These are phyloP conservation scores for Palythoa grandis DNA, from an alignment of 92 coral and sea anemone genomes.

Conservation along the genomic window DNA sequence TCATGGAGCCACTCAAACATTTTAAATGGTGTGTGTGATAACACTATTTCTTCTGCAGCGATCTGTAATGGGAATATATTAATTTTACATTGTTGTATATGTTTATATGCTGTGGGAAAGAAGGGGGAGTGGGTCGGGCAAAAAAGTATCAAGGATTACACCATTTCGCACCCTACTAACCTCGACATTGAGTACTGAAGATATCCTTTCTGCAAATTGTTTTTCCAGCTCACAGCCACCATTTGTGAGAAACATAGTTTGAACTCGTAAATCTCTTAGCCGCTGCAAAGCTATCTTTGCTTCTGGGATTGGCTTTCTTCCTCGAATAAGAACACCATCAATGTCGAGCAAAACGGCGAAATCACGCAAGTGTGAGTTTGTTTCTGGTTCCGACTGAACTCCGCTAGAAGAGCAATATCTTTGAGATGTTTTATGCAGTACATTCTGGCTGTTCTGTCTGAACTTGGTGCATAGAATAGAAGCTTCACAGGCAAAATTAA, in stretches of 20 bases:
- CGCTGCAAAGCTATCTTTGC: constrained; percentile 66
- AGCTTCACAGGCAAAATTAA: not conserved
- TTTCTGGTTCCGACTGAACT: not conserved
- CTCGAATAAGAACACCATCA: constrained; percentile 81
- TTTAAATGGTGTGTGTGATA: constrained; percentile 77
- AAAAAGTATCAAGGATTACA: not conserved
- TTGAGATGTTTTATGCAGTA: not conserved
- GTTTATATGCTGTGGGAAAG: no score
- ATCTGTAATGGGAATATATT: constrained; percentile 41
- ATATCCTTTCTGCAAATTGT: constrained; percentile 62
- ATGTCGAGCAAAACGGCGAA: constrained; percentile 75
- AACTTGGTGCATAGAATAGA: not conserved
- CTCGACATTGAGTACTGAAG: constrained; percentile 63
- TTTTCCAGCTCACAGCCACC: constrained; percentile 72
- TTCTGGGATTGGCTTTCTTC: constrained; percentile 70
- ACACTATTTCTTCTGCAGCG: constrained; percentile 68
- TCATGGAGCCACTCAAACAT: constrained; percentile 63
- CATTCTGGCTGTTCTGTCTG: not conserved
- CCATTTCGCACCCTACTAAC: constrained; percentile 16
- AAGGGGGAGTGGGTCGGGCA: not conserved
- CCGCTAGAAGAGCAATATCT: not conserved
- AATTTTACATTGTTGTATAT: no score
- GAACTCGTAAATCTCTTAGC: constrained; percentile 60
- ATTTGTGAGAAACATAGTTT: constrained; percentile 69
- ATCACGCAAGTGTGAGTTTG: constrained; percentile 13